Base-by-base conservation (phyloP, 2,888 invertebrate genomes). In the Eilema griseolum region DNA sequence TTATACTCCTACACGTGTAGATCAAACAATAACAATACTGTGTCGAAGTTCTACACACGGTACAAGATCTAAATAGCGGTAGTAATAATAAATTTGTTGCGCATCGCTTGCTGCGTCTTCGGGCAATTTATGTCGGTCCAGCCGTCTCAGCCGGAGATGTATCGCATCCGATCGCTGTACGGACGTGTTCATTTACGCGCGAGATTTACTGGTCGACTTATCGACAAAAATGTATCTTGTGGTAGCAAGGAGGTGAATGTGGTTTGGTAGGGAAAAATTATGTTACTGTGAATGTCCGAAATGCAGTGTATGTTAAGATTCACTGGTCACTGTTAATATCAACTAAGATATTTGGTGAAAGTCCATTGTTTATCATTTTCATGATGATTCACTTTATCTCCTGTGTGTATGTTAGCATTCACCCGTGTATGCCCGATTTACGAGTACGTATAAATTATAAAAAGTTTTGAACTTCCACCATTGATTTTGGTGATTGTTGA, bases 131-230 rank as follows among this genome's bases (percentile, higher is more conserved):
- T 90, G 88, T 86, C 82, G 84, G 82, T 82, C 85, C 83, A 72
- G 69, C 84, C 83, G 85, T 83, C 84, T 85, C 86, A 80, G 69
- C 83, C 82, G 75, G 88, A 90, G 90, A 92, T 92, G 90, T 90
- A 92, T 93, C 83, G 89, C 84, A 86, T 90, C 91, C 90, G 89
- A 89, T 89, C 86, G 83, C 81, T 84, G 83, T 83, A 84, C 83
- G 79, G 91, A 92, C 91, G 85, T 90, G 90, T 90, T 90, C 92
- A 91, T 91, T 92, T 90, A 88, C 83, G 83, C 84, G 71, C 69
- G 84, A 88, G 88, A 90, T 89, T 90, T 90, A 90, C 83, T 76
- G 80, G 81, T 80, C 37, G 75, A 72, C 67, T 60, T 31, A 11
- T 60, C 1, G 65, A 56, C 57, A 24, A 11, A 65, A 33, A 46